Percentiles rank a stretch among this genome's conserved stretches.
These are phyloP conservation scores for Saturnia pavonia DNA, from an alignment of 2,888 invertebrate species.

Conservation along the genomic window DNA sequence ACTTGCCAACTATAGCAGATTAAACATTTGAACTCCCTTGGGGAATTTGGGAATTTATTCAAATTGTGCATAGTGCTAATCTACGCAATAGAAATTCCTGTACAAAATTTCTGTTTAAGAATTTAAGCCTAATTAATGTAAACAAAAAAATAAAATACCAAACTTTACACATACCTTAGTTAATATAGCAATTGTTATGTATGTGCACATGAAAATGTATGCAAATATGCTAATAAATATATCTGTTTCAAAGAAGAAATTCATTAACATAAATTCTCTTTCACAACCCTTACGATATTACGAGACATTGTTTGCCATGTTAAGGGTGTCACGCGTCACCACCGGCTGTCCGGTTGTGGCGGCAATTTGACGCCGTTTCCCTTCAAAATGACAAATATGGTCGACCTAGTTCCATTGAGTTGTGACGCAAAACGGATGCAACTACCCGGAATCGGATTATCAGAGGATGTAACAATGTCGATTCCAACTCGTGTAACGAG, in stretches of 20 bases:
- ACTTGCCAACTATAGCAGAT: no score
- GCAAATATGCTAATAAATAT: background rate
- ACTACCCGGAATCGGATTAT: conserved; percentile 17
- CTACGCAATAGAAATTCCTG: no score
- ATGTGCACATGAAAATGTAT: background rate
- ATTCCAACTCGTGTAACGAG: background rate
- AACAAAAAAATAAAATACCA: no score
- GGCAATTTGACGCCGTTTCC: conserved; percentile 59
- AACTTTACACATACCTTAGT: no score
- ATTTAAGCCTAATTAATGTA: no score
- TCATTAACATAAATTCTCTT: background rate
- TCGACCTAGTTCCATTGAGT: conserved; percentile 54
- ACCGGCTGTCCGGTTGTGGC: conserved; percentile 32
- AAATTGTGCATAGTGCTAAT: no score
- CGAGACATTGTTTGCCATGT: conserved; percentile 34
- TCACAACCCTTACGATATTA: conserved; percentile 3
- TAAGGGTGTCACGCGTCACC: conserved; percentile 32
- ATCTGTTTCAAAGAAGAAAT: background rate
- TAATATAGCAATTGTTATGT: background rate
- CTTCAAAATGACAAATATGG: conserved; percentile 60
- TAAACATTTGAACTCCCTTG: no score
- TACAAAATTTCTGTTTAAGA: no score
- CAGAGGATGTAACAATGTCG: conserved; percentile 1
- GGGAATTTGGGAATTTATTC: no score
- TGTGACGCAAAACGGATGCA: conserved; percentile 46